Evolutionary conservation across 23 tunicate genomes (phyloP).

Genomic region (Trididemnum nubilum): DNA sequence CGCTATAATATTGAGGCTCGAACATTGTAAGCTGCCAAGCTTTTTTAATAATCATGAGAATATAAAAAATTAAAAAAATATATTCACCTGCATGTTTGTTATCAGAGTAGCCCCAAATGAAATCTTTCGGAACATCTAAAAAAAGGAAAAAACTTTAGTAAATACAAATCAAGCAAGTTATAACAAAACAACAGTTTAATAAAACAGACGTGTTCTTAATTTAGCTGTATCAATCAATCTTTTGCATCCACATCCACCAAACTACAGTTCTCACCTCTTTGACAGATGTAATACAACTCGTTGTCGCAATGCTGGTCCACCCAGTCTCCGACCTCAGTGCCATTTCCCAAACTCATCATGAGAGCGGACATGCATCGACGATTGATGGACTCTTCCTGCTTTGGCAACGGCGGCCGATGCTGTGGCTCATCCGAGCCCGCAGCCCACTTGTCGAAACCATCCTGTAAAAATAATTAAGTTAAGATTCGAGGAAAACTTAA

Average conservation of each 20-base stretch:
- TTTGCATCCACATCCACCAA: too few relatives aligned
- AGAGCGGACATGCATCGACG: slow-evolving; percentile 15
- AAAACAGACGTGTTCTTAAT: too few relatives aligned
- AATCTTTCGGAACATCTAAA: slow-evolving; percentile 16
- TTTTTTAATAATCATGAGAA: too few relatives aligned
- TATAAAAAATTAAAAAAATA: too few relatives aligned
- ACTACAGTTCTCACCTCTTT: slow-evolving; percentile 25
- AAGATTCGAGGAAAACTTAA: background rate
- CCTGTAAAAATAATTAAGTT: background rate
- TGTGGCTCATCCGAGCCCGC: background rate
- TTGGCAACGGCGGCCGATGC: background rate
- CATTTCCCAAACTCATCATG: background rate
- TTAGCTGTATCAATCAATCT: too few relatives aligned
- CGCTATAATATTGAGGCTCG: too few relatives aligned
- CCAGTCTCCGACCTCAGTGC: slow-evolving; percentile 28
- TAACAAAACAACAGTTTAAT: background rate
- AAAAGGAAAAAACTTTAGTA: background rate
- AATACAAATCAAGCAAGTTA: background rate
- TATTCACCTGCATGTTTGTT: slow-evolving; percentile 29
- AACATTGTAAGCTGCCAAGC: too few relatives aligned
- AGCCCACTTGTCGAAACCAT: slow-evolving; percentile 7
- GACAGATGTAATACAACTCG: slow-evolving; percentile 16
- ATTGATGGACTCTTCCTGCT: background rate
- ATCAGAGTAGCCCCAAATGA: slow-evolving; percentile 11
- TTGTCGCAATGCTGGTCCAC: slow-evolving; percentile 21